phyloP scores from a whole-genome alignment of 2,113 vertebrate species.

The Anthoscopus minutus region DNA sequence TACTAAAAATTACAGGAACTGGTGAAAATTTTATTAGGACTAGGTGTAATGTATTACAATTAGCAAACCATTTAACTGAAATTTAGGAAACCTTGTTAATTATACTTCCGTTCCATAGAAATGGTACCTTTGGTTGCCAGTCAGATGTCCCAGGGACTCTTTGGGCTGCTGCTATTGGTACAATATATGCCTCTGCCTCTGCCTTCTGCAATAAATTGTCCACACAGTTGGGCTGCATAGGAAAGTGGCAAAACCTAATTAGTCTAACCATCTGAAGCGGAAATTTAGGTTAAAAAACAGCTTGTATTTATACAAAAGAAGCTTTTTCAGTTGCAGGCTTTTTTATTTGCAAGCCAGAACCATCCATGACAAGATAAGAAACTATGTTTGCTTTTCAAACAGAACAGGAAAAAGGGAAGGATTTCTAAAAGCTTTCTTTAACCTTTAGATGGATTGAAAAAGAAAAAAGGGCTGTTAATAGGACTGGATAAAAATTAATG shows the following conservation, averaged over 20 bases:
- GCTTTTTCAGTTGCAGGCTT: background rate
- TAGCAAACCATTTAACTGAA: background rate
- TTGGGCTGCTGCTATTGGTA: background rate
- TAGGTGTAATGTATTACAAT: background rate
- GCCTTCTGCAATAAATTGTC: background rate
- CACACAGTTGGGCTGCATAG: background rate
- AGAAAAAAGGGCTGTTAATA: background rate
- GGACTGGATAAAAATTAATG: background rate
- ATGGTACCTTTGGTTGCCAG: constrained; percentile 39
- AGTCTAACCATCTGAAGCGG: background rate
- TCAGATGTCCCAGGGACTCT: background rate
- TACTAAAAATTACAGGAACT: background rate
- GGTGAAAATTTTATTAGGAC: background rate
- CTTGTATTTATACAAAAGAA: background rate
- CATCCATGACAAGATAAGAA: background rate
- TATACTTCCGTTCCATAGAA: background rate
- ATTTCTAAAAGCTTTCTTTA: background rate
- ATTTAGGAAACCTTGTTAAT: background rate
- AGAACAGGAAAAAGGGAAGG: background rate
- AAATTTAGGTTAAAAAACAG: background rate
- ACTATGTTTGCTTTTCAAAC: background rate
- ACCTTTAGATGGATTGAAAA: background rate
- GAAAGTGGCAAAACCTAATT: background rate
- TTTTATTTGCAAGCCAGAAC: background rate
- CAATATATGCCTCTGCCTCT: background rate